Evolutionary conservation across 2,113 vertebrate genomes (phyloP).

Genomic region (Callipepla californica): DNA sequence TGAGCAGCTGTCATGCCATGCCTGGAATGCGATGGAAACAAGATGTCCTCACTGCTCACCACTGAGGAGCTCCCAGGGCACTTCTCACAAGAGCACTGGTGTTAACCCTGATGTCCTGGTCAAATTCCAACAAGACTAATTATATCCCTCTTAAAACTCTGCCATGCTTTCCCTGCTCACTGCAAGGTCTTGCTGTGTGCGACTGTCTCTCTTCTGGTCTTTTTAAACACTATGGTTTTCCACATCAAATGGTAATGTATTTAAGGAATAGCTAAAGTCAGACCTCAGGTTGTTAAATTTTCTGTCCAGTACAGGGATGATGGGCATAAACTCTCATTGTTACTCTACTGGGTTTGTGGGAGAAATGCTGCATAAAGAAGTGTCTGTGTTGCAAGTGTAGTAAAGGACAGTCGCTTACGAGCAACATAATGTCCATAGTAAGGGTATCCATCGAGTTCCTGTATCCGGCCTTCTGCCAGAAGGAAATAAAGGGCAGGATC

Average conservation of each 20-base stretch:
- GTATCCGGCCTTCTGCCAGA: background rate
- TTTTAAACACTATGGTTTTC: constrained; percentile 9
- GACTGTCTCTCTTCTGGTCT: background rate
- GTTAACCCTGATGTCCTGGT: constrained; percentile 70
- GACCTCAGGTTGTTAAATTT: constrained; percentile 4
- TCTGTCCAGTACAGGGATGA: background rate
- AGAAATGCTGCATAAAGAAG: background rate
- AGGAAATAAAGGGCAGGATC: background rate
- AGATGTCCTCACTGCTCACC: constrained; percentile 62
- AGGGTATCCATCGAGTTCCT: background rate
- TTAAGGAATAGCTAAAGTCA: background rate
- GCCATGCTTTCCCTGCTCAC: constrained; percentile 18
- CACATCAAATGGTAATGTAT: background rate
- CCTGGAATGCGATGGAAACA: constrained; percentile 67
- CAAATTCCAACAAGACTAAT: constrained; percentile 69
- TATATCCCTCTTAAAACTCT: constrained; percentile 63
- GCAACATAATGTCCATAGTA: background rate
- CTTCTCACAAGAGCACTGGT: constrained; percentile 46
- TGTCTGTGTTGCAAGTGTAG: background rate
- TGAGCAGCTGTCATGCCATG: constrained; percentile 60
- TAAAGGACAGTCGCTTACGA: background rate
- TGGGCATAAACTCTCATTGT: background rate
- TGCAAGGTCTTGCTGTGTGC: background rate
- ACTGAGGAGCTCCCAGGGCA: constrained; percentile 63
- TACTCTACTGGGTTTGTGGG: background rate